Percentiles rank a stretch among this genome's conserved stretches.
phyloP scores from a whole-genome alignment of 2,113 vertebrate genomes.

The Sus scrofa region DNA sequence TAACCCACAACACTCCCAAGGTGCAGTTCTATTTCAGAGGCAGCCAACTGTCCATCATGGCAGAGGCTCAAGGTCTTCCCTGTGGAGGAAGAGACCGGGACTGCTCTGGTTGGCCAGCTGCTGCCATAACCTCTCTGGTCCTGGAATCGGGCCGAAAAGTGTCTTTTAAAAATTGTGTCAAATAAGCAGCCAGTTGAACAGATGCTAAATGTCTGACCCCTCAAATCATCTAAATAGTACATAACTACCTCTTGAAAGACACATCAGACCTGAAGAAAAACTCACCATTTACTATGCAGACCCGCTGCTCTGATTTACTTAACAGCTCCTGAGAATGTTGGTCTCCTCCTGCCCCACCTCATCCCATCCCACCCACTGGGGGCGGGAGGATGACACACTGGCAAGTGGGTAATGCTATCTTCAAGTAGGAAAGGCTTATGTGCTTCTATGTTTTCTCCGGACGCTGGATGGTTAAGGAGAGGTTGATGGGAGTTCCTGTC shows the following conservation, averaged over 20 bases:
- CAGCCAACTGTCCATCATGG: neutral
- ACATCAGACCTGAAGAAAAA: neutral
- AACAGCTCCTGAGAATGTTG: neutral
- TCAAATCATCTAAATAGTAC: neutral
- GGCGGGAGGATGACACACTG: neutral
- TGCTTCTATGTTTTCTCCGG: neutral
- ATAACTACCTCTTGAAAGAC: neutral
- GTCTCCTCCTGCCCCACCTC: neutral
- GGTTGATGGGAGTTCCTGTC: no score
- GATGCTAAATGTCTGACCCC: neutral
- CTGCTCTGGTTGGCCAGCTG: neutral
- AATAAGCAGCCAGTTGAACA: neutral
- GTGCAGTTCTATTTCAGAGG: neutral
- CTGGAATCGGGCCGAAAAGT: neutral
- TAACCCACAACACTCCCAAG: neutral
- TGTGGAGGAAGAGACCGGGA: neutral
- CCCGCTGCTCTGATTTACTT: neutral
- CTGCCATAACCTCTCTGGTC: neutral
- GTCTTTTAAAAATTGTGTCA: neutral
- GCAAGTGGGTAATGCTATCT: neutral
- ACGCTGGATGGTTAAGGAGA: neutral
- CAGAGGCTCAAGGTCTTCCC: neutral
- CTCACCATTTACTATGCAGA: neutral
- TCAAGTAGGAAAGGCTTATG: neutral
- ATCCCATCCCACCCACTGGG: no score